Conservation (phyloP, 2,888 invertebrate species). For the Xylophagus ater region DNA sequence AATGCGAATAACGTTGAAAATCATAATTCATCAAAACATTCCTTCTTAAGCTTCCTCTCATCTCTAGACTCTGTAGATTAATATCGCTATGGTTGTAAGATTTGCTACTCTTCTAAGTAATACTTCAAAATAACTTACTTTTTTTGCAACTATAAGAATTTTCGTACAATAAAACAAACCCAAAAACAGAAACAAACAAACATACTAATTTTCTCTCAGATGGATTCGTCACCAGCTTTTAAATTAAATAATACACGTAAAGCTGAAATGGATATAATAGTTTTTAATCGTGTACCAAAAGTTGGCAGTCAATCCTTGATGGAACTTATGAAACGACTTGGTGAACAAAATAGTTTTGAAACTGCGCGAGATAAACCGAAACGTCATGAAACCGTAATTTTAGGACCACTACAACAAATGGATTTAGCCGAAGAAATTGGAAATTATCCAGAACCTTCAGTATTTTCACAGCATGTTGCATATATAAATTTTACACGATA, state of each 20-base stretch:
- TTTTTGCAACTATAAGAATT: no score
- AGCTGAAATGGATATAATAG: slow-evolving; percentile 52
- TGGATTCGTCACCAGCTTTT: no score
- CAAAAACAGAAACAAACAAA: no score
- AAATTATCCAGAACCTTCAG: slow-evolving; percentile 59
- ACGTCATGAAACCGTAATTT: slow-evolving; percentile 21
- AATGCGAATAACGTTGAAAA: no score
- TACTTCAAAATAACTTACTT: no score
- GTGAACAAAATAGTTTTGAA: slow-evolving; percentile 49
- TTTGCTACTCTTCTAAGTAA: no score
- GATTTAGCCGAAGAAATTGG: slow-evolving; percentile 59
- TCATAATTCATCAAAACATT: no score
- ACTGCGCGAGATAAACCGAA: slow-evolving; percentile 61
- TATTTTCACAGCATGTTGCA: slow-evolving; percentile 77
- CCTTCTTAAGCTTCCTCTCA: no score
- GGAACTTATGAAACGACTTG: slow-evolving; percentile 63
- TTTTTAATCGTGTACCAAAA: slow-evolving; percentile 85
- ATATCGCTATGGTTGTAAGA: no score
- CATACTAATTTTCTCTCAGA: no score
- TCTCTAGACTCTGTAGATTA: no score
- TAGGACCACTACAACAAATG: slow-evolving; percentile 64
- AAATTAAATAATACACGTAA: slow-evolving; percentile 28
- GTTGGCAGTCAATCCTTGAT: slow-evolving; percentile 83
- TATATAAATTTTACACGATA: slow-evolving; percentile 72
- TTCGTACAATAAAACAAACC: no score